Base-by-base conservation (phyloP, 2,113 vertebrate genomes). In the Fulica atra region DNA sequence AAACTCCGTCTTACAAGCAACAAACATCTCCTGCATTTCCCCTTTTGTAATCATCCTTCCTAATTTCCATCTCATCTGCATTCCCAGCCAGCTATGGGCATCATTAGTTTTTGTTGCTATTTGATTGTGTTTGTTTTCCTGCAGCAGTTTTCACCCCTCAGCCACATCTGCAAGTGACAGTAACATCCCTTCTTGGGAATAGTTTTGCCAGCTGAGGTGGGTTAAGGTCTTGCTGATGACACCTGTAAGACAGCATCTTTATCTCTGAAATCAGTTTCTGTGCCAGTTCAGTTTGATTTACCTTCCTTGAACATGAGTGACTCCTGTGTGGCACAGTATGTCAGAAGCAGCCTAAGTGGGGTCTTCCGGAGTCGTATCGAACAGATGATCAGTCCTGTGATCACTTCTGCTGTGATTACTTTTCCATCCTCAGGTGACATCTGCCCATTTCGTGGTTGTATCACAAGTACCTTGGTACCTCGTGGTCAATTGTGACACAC, bases 371-470 rank as follows among this genome's bases (percentile, higher is more conserved):
- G n/a, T 13, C 31, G 44, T 23, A 17, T 6, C 36, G 23, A 54
- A n/a, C 16, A 68, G 28, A 21, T 1, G 0, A 31, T 81, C 44
- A 16, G 38, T 56, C 29, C 26, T 88, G 56, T 56, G 11, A 35
- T 65, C 4, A 0, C 10, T 61, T 50, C 54, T 86, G 0, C 23
- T 64, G 42, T 36, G 25, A 35, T 63, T 38, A 9, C 50, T 73
- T 83, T 90, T 71, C 33, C 38, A 42, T 38, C 56, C 29, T 51
- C 5, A 50, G 77, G 28, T 72, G n/a, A 9, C 13, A 4, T 46
- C 70, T 83, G 13, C 25, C 25, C 0, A 0, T 59, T 81, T 23
- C 11, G 2, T 35, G 46, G 28, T 60, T 36, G 17, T 64, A 8
- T 56, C 23, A 6, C 38, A 69, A 8, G 35, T 8, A 26, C 46